Evolutionary conservation across 2,113 vertebrate genomes (phyloP), one percentile per base, ranked within the genome.

Genomic region (Nicator chloris): DNA sequence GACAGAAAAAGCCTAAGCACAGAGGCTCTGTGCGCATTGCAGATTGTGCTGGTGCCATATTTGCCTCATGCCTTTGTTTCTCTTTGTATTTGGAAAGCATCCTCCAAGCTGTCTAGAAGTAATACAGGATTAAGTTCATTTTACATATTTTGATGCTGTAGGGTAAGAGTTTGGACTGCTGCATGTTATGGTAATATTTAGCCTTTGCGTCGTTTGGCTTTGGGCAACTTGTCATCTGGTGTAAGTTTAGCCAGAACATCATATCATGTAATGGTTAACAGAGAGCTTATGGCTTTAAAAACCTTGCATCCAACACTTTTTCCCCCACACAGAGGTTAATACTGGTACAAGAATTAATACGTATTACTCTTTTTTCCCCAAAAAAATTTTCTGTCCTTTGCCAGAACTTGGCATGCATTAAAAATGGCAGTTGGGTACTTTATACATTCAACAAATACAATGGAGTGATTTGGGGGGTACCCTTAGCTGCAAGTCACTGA

Each of bases 1-100:
- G 81, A 83, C 92, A 83, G 81, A 86, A 91, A 93, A 94, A 92
- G 79, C 85, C 51, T 24, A 50, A 96, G 88, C 88, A 86, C 50
- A 85, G 82, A 82, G 61, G 51, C 53, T 84, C 80, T 49, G 26
- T 20, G 45, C 3, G 0, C 63, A 54, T 5, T 57, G 63, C 56
- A 51, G 84, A 10, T 15, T 35, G 18, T 12, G n/a, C 60, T 54
- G 63, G 82, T 63, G 71, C 68, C 71, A 45, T 42, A 10, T 50
- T 86, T 42, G 14, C 54, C 65, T 72, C 68, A 70, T 1, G 3
- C 51, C 44, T 79, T 78, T 73, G 66, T 54, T 60, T 81, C 44
- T 69, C 24, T 70, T 70, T 40, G n/a, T 14, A 1, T 4, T 15
- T 7, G 27, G 42, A 72, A 73, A 56, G 27, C 60, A 40, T 64